Evolutionary conservation across 2,888 invertebrate genomes (phyloP), one percentile per base, ranked within the genome.

Genomic region (Resseliella maxima): DNA sequence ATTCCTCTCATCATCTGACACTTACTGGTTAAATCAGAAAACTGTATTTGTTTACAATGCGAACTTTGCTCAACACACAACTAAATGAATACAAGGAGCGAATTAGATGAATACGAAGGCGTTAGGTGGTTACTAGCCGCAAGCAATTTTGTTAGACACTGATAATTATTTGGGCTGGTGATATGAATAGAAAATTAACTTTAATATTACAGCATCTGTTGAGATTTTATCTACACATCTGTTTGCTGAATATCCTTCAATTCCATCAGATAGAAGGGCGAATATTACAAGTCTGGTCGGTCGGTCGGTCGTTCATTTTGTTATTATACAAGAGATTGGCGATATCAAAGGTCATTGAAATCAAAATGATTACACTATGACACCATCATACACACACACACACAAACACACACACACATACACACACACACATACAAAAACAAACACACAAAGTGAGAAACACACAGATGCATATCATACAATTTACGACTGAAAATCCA

Each of bases 271-370:
- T 24, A 24, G 5, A 24, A n/a, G 59, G 15, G 59, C 15, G 59
- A 0, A 24, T 59, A 5, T 59, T n/a, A 18, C 5, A 18, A 35
- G 36, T 54, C 31, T 72, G 24, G 72, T 64, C 31, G 64, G 50
- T 18, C 21, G 10, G 2, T 18, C 21, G 10, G 81, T 21, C 36
- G 81, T 59, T 27, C 5, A 8, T 5, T 41, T 41, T 41, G 12
- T 8, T 41, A 12, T 12, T 5, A 8, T 41, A 5, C 41, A 41
- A 72, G n/a, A 72, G 12, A 83, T 38, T 83, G 41, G 38, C 12
- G 38, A 38, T 83, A 83, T 83, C 83, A 83, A 83, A 83, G 83
- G 83, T 83, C 38, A 83, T 83, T 38, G 38, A n/a, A 83, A 83
- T 72, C 12, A 35, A 31, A 27, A 31, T 27, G 72, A 59, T 35